A percentile compares a stretch with the other conserved stretches of the same genome.
phyloP scores from a whole-genome alignment of 2,113 vertebrate species.

The Mirounga angustirostris region DNA sequence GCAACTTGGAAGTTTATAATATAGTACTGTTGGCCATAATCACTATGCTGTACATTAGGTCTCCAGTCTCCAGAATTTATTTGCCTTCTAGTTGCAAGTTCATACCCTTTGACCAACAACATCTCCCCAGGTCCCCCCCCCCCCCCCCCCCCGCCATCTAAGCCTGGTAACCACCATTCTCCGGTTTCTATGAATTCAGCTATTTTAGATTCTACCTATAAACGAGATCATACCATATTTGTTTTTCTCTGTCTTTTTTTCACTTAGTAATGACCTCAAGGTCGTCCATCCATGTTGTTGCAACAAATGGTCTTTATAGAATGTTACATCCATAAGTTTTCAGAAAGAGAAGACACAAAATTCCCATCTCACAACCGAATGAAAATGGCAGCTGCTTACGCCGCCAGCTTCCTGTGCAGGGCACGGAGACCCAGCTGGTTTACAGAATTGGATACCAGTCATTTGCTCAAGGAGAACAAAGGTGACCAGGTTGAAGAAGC shows the following conservation, averaged over 20 bases:
- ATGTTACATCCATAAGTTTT: not conserved
- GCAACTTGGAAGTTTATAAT: not conserved
- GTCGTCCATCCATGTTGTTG: not conserved
- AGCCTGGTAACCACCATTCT: not conserved
- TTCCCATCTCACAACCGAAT: not conserved
- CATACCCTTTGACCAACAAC: not conserved
- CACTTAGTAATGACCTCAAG: not conserved
- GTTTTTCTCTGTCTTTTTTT: not conserved
- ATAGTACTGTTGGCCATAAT: not conserved
- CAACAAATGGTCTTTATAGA: not conserved
- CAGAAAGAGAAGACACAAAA: slow-evolving; percentile 28
- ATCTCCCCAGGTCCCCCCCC: not conserved
- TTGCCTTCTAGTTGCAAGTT: not conserved
- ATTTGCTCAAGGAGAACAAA: not conserved
- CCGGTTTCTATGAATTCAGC: not conserved
- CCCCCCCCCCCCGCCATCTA: no score
- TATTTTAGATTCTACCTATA: not conserved
- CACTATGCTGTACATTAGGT: not conserved
- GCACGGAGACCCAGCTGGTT: not conserved
- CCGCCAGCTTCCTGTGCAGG: not conserved
- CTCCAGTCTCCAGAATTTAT: not conserved
- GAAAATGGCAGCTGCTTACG: not conserved
- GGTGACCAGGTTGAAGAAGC: not conserved
- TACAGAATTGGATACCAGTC: not conserved
- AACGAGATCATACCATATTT: not conserved